Evolutionary conservation across 2,797 vertebrate species (phyloP), one percentile per base, ranked within the genome.

Genomic region (Echiichthys vipera): DNA sequence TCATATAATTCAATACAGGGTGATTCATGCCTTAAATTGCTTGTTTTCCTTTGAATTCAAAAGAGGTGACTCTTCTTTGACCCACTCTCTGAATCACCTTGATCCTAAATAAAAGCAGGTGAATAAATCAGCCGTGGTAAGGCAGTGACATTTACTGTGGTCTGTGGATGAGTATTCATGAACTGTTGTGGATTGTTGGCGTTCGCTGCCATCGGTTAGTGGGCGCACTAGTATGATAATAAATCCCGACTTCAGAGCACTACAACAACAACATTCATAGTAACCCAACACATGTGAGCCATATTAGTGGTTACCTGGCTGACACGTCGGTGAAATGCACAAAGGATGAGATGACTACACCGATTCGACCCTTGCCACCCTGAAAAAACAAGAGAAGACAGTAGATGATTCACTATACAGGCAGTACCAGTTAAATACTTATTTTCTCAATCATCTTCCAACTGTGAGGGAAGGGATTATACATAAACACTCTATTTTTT

Each of bases 261-360:
- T n/a, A n/a, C n/a, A 69, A 67, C 43, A 12, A 39, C 14, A 11
- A 45, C 18, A 50, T 62, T 80, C 70, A 46, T 22, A 42, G 65
- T 37, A 46, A 68, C 27, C 37, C 2, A 32, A 59, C 24, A 55
- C 32, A 57, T 29, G 10, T 39, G 17, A 71, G n/a, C 50, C 22
- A 37, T 8, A 11, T 37, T 13, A 1, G 71, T 14, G 39, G 58
- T 91, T 96, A 99, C 98, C 98, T 98, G 91, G 96, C 96, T 6
- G 97, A 99, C 46, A 98, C 94, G 20, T 96, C 95, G 45, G 97
- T 98, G 93, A 99, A 99, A 80, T 98, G 94, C 87, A 98, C 97
- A 71, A 98, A 99, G 0, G 97, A 98, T 0, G 97, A 97, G 82
- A 99, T 96, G 83, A 98, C 94, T 25, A 99, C 96, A 1, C 98